Base-by-base conservation (phyloP, 1,140 invertebrate species). In the Pristionchus pacificus region DNA sequence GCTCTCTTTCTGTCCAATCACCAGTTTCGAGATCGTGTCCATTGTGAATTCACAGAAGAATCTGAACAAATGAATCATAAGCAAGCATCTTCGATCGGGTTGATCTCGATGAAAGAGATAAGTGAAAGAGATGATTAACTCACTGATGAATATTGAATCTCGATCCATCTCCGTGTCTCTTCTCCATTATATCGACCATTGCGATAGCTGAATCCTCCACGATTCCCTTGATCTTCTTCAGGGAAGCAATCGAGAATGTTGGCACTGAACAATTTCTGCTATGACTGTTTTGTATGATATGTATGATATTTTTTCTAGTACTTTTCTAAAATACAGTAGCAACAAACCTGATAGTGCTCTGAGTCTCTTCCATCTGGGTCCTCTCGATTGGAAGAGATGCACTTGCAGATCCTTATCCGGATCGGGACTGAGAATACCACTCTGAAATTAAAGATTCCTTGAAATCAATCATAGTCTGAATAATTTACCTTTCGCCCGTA, bases 201-300 rank as follows among this genome's bases (percentile, higher is more conserved):
- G 55, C 58, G 10, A 70, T 15, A 2, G 60, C 68, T 62, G 55
- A 60, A 63, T 70, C 68, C 24, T 70, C 68, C 57, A 70, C 68
- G 30, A 69, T 49, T 25, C 15, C 19, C 58, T 29, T 30, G 19
- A 85, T 80, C 68, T 78, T 76, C 72, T 78, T 81, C 67, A 85
- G 75, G 77, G 84, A 85, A 49, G 77, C 70, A 14, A 80, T 77
- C 25, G 81, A 84, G 72, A 85, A 85, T 2, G 82, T 80, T 29
- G 84, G 84, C 66, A 82, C 84, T 29, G 83, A 81, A 31, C n/a
- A n/a, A n/a, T n/a, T n/a, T n/a, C n/a, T n/a, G n/a, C n/a, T n/a
- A n/a, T n/a, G n/a, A n/a, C n/a, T n/a, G n/a, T n/a, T n/a, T n/a
- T n/a, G n/a, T n/a, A n/a, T n/a, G n/a, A n/a, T n/a, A n/a, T n/a